Base-by-base conservation (phyloP, 1,140 invertebrate species). In the Pseudomyrmex gracilis region DNA sequence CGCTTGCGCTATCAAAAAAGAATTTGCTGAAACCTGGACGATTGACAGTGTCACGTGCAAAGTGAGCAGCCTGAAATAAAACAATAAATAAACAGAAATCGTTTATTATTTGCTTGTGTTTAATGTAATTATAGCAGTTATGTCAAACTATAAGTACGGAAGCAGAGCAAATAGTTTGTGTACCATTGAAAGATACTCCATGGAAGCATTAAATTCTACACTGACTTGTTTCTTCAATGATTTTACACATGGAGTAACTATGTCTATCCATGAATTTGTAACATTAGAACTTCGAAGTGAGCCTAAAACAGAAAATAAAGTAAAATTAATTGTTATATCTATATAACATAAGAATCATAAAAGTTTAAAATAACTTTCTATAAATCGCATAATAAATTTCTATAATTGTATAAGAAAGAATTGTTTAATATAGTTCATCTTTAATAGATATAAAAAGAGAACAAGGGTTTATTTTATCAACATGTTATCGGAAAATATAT, bases 1-100 rank as follows among this genome's bases (percentile, higher is more conserved):
- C 98, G 45, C 95, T 96, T 1, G 98, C 98, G 57, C 96, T 96
- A 55, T 98, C 96, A 90, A 98, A 96, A 95, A 99, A 98, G 85
- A 98, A 95, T 89, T 99, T 98, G 8, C 97, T 96, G 90, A 99
- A 98, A 17, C 98, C 98, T 17, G 97, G 98, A 63, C 98, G 95
- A 91, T 98, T 98, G 9, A 97, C 92, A 90, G 94, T 94, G 91
- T 98, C 97, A 85, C 95, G 95, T 22, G 96, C 96, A 94, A 99
- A 99, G 93, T 98, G 96, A 5, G 98, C 97, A 24, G 96, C 95
- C 96, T 97, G 55, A 77, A 2, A 13, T 66, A 12, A 73, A 22
- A 13, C 43, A 57, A 13, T 51, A 57, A 58, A 15, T 34, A 45
- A 55, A 13, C 45, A 57, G 53, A 15, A 49, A 20, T 17, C 60